Conservation (phyloP, 2,888 invertebrate species). For the Apodemia zela region DNA sequence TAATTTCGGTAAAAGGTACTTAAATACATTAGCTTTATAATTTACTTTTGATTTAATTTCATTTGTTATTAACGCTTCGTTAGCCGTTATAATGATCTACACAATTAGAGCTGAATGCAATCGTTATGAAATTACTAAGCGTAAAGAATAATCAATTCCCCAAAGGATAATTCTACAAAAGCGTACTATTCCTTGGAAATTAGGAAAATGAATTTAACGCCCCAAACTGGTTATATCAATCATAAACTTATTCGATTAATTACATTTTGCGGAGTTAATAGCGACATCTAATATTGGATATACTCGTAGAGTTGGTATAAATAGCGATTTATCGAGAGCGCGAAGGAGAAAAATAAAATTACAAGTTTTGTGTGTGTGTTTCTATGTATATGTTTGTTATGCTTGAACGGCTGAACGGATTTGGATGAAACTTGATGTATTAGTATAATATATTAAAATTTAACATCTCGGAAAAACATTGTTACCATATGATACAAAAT, state of each 20-base stretch:
- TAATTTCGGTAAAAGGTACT: conserved; percentile 16
- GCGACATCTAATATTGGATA: conserved; percentile 75
- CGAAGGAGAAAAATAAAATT: not conserved
- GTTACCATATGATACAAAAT: too few relatives aligned
- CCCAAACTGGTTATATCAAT: conserved; percentile 81
- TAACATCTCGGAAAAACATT: too few relatives aligned
- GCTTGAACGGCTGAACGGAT: not conserved
- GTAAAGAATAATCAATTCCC: conserved; percentile 69
- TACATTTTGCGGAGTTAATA: conserved; percentile 81
- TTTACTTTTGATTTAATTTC: conserved; percentile 39
- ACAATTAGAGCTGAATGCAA: conserved; percentile 55
- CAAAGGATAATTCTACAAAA: conserved; percentile 76
- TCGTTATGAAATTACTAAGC: conserved; percentile 63
- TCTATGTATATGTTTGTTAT: not conserved
- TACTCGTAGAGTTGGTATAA: conserved; percentile 35
- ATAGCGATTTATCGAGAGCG: not conserved
- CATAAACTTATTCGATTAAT: conserved; percentile 81
- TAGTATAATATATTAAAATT: not conserved
- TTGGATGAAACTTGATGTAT: not conserved
- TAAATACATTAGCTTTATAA: conserved; percentile 22
- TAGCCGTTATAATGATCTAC: conserved; percentile 38
- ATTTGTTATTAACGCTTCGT: conserved; percentile 49
- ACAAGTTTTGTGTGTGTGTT: not conserved
- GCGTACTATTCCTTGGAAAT: conserved; percentile 59
- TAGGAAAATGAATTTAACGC: conserved; percentile 79